phyloP scores from a whole-genome alignment of 2,888 invertebrate species.

The Lagria hirta region DNA sequence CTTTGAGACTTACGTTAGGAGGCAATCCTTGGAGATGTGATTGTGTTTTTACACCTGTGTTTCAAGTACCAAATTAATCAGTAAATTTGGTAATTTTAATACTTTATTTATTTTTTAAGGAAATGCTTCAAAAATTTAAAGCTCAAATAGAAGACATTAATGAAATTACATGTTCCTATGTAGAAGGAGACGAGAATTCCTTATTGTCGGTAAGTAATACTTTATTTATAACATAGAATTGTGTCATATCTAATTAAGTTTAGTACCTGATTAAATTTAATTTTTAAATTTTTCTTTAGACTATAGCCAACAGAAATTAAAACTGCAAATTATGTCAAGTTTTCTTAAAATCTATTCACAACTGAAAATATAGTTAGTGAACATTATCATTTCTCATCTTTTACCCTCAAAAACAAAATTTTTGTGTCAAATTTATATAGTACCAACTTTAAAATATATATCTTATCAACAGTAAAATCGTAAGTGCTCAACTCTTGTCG shows the following conservation, averaged over 20 bases:
- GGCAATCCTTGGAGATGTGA: constrained; percentile 83
- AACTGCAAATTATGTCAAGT: too few species aligned
- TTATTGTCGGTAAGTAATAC: constrained; percentile 58
- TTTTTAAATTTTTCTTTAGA: constrained; percentile 7
- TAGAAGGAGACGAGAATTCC: constrained; percentile 64
- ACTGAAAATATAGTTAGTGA: too few species aligned
- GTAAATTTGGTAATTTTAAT: not conserved
- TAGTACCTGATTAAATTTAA: constrained; percentile 2
- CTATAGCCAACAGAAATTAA: constrained; percentile 2
- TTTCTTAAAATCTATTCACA: too few species aligned
- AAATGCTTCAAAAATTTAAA: constrained; percentile 67
- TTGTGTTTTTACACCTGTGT: constrained; percentile 75
- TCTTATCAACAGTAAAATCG: too few species aligned
- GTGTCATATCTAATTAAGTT: too few species aligned
- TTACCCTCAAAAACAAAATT: too few species aligned
- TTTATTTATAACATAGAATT: constrained; percentile 1
- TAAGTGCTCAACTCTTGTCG: too few species aligned
- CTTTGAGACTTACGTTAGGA: constrained; percentile 69
- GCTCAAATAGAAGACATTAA: constrained; percentile 68
- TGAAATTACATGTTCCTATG: constrained; percentile 70
- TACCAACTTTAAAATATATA: too few species aligned
- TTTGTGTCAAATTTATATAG: too few species aligned
- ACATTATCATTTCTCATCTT: too few species aligned
- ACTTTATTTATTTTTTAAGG: constrained; percentile 36
- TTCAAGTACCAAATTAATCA: constrained; percentile 59